phyloP scores from a whole-genome alignment of 2,888 invertebrate species.

The Pemphredon lugubris region DNA sequence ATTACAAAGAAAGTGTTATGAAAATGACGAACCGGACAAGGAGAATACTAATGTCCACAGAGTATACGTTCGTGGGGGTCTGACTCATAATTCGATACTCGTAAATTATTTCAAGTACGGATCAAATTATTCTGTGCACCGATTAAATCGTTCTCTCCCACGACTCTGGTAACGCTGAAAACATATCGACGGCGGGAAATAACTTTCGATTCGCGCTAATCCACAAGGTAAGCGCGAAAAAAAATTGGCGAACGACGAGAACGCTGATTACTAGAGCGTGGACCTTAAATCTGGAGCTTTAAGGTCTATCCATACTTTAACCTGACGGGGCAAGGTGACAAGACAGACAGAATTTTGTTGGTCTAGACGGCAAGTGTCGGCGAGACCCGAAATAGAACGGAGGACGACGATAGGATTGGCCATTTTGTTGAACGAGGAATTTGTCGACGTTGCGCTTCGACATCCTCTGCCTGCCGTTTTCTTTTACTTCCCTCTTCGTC shows the following conservation, averaged over 20 bases:
- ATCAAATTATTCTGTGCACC: too few species aligned
- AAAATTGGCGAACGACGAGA: neutral
- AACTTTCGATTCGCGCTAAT: too few species aligned
- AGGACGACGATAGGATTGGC: conserved; percentile 69
- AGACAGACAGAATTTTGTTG: conserved; percentile 62
- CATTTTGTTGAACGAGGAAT: conserved; percentile 76
- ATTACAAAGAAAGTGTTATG: too few species aligned
- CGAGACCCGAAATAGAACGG: conserved; percentile 66
- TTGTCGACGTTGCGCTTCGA: conserved; percentile 77
- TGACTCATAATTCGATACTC: too few species aligned
- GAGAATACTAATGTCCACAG: too few species aligned
- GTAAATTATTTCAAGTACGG: too few species aligned
- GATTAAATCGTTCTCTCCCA: too few species aligned
- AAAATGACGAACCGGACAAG: too few species aligned
- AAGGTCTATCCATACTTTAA: conserved; percentile 67
- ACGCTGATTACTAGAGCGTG: too few species aligned
- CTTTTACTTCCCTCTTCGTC: conserved; percentile 55
- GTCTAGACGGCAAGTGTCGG: conserved; percentile 67
- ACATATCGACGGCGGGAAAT: too few species aligned
- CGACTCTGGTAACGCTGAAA: too few species aligned
- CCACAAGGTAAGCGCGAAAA: neutral
- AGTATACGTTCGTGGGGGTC: too few species aligned
- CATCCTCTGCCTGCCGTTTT: conserved; percentile 65
- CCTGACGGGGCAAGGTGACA: conserved; percentile 47
- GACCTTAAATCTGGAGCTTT: conserved; percentile 46